These are phyloP conservation scores for Gephyroberyx darwinii DNA, from an alignment of 2,797 vertebrate genomes.

Conservation along the genomic window DNA sequence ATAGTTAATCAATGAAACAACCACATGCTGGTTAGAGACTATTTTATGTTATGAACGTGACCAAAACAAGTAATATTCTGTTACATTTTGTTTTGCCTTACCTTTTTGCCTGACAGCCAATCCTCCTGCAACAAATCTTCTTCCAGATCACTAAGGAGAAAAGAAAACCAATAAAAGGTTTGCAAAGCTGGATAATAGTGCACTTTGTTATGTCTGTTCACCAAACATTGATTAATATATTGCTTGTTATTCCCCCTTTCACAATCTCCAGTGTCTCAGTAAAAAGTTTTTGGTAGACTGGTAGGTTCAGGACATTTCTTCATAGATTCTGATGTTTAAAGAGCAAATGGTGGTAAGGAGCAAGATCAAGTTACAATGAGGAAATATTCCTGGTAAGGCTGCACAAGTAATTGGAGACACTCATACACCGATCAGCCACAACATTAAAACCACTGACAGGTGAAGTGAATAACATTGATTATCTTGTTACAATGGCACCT, in stretches of 20 bases:
- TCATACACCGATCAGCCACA: too few relatives aligned
- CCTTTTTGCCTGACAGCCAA: constrained; percentile 92
- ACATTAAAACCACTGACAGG: too few relatives aligned
- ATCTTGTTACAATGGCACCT: too few relatives aligned
- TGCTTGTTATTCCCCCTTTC: neutral
- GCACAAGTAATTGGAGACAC: too few relatives aligned
- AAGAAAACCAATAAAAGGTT: constrained; percentile 25
- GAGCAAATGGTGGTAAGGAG: too few relatives aligned
- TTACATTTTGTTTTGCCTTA: constrained; percentile 71
- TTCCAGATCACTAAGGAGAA: constrained; percentile 89
- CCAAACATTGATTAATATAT: neutral
- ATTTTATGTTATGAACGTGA: constrained; percentile 13
- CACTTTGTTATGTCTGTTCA: neutral
- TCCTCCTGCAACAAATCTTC: constrained; percentile 95
- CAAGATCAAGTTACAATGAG: too few relatives aligned
- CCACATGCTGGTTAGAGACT: neutral
- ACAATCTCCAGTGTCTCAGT: neutral
- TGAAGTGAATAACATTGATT: too few relatives aligned
- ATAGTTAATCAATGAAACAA: constrained; percentile 22
- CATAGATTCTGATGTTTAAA: too few relatives aligned
- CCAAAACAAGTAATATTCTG: neutral
- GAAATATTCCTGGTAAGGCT: too few relatives aligned
- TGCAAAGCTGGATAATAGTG: constrained; percentile 4
- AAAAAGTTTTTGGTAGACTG: neutral
- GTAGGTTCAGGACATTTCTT: neutral